These are phyloP conservation scores for Cerastis rubricosa DNA, from an alignment of 2,888 invertebrate genomes.

Conservation along the genomic window DNA sequence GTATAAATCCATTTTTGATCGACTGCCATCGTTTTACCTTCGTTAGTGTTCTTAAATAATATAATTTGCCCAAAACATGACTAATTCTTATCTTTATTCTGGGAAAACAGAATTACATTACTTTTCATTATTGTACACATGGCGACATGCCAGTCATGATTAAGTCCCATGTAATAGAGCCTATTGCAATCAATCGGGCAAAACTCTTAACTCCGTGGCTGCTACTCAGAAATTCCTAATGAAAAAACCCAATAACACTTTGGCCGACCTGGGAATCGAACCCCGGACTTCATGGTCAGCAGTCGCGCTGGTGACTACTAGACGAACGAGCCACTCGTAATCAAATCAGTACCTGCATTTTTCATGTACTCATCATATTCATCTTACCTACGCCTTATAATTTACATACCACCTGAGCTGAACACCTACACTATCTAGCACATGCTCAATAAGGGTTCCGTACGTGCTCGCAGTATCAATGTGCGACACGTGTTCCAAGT, in stretches of 20 bases:
- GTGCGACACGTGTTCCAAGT: slow-evolving; percentile 39
- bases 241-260: too few species aligned
- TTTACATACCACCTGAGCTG: not conserved
- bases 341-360: not conserved
- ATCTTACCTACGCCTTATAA: slow-evolving; percentile 2
- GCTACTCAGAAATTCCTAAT: too few species aligned
- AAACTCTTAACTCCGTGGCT: too few species aligned
- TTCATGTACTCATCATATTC: not conserved
- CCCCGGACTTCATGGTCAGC: too few species aligned
- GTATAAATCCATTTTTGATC: not conserved
- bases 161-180: too few species aligned
- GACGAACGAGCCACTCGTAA: not conserved
- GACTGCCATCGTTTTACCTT: not conserved
- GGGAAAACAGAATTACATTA: not conserved
- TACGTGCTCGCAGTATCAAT: slow-evolving; percentile 49
- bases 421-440: slow-evolving; percentile 17
- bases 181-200: too few species aligned
- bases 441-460: slow-evolving; percentile 43
- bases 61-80: not conserved
- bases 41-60: not conserved
- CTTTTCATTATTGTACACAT: not conserved
- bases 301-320: too few species aligned
- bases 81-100: not conserved
- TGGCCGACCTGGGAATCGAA: too few species aligned
- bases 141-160: too few species aligned